phyloP scores from a whole-genome alignment of 2,888 invertebrate species.

The Sphecodes monilicornis region DNA sequence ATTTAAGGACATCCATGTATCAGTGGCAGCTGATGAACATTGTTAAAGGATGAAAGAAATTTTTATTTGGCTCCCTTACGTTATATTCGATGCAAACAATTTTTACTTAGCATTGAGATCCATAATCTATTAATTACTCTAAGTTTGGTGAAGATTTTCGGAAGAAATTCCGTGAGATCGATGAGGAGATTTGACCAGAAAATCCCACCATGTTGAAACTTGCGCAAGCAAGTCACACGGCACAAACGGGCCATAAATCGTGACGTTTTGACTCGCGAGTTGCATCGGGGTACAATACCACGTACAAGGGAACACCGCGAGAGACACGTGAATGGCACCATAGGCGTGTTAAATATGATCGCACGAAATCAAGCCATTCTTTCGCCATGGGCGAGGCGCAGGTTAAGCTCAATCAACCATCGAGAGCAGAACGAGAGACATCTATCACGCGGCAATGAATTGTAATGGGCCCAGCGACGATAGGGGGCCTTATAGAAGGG shows the following conservation, averaged over 20 bases:
- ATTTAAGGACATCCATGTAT: no score
- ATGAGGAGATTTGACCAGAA: not conserved
- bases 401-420: conserved; percentile 77
- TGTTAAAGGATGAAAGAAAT: no score
- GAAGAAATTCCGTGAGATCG: no score
- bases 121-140: no score
- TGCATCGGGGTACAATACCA: conserved; percentile 46
- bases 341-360: conserved; percentile 61
- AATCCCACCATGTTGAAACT: not conserved
- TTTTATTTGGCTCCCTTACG: no score
- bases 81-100: no score
- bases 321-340: conserved; percentile 52
- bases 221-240: conserved; percentile 23
- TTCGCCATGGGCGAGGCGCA: conserved; percentile 55
- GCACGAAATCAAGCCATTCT: conserved; percentile 59
- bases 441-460: conserved; percentile 80
- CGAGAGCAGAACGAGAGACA: conserved; percentile 78
- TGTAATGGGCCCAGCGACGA: conserved; percentile 74
- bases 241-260: conserved; percentile 40
- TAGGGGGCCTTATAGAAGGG: conserved; percentile 71
- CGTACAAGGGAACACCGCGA: conserved; percentile 41
- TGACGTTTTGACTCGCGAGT: conserved; percentile 24
- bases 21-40: no score
- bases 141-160: no score
- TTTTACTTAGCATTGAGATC: no score